These are phyloP conservation scores for Microctenopoma stevenorrisi DNA, from an alignment of 2,797 vertebrate species.

Conservation along the genomic window DNA sequence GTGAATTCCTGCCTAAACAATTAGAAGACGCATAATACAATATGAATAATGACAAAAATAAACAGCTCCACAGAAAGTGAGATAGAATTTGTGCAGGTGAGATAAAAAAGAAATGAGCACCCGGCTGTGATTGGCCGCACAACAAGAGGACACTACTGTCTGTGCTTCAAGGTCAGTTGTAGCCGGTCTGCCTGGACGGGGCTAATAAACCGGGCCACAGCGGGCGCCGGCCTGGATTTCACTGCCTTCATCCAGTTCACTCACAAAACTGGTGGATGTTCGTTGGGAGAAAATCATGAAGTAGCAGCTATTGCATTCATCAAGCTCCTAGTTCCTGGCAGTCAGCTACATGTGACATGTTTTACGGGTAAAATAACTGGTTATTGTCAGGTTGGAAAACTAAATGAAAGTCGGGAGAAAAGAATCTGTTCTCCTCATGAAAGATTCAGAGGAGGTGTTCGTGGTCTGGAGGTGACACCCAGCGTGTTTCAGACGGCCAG, in stretches of 20 bases:
- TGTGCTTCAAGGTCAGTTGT: slow-evolving; percentile 10
- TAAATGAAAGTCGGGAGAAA: too few species aligned
- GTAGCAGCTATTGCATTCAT: too few species aligned
- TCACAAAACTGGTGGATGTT: slow-evolving; percentile 7
- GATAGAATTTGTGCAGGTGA: background rate
- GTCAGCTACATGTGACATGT: too few species aligned
- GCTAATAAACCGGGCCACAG: slow-evolving; percentile 26
- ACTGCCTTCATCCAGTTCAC: slow-evolving; percentile 24
- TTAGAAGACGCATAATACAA: background rate
- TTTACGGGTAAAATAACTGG: too few species aligned
- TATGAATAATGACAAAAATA: too few species aligned
- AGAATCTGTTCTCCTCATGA: background rate
- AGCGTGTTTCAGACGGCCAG: background rate
- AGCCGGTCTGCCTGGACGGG: background rate
- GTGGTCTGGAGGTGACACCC: slow-evolving; percentile 2
- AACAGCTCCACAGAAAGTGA: background rate
- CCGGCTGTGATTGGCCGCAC: background rate
- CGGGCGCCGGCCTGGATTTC: slow-evolving; percentile 40
- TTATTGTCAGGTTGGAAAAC: too few species aligned
- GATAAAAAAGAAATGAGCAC: background rate
- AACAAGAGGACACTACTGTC: background rate
- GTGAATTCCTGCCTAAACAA: slow-evolving; percentile 3
- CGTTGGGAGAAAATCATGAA: background rate
- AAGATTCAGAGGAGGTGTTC: slow-evolving; percentile 1
- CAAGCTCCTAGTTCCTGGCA: too few species aligned